Evolutionary conservation across 2,113 vertebrate genomes (phyloP).

Genomic region (human): GRCh38 chr6:133387001-133387500

Average conservation of each 20-base stretch:
- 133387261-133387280: neutral
- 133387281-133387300: slow-evolving; percentile 23
- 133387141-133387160: neutral
- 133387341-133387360: neutral
- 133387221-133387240: neutral
- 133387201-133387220: neutral
- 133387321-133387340: neutral
- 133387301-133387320: neutral
- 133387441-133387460: neutral
- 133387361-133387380: neutral
- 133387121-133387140: neutral
- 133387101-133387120: slow-evolving; percentile 13
- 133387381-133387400: neutral
- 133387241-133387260: slow-evolving; percentile 2
- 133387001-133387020: neutral
- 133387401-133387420: neutral
- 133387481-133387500: neutral
- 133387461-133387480: neutral
- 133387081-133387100: neutral
- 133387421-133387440: slow-evolving; percentile 14
- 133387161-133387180: slow-evolving; percentile 6
- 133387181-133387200: neutral
- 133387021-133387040: neutral
- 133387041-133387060: neutral
- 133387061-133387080: slow-evolving; percentile 19